phyloP scores from a whole-genome alignment of 1,140 invertebrate genomes.

The Zaprionus gabonicus region DNA sequence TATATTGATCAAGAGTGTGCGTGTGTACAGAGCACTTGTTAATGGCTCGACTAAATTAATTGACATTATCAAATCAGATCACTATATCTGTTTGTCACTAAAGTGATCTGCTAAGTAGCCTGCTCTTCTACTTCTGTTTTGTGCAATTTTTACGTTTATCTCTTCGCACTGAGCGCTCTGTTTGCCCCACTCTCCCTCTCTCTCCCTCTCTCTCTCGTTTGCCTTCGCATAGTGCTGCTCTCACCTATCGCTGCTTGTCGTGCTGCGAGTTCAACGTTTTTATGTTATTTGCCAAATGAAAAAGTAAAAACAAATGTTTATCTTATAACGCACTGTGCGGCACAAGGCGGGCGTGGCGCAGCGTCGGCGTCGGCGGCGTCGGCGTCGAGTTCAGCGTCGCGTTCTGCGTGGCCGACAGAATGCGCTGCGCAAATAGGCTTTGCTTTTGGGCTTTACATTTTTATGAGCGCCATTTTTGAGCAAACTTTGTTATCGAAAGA shows the following conservation, averaged over 20 bases:
- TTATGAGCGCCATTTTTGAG: conserved; percentile 65
- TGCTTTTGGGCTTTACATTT: conserved; percentile 79
- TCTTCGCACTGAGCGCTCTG: neutral
- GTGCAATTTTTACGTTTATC: neutral
- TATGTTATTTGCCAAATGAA: conserved; percentile 79
- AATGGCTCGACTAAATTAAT: neutral
- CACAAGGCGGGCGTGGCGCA: conserved; percentile 1
- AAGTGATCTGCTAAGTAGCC: neutral
- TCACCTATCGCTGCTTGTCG: conserved; percentile 1
- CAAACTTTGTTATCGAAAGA: conserved; percentile 75
- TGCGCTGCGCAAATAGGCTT: conserved; percentile 74
- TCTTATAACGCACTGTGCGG: conserved; percentile 64
- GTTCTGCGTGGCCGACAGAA: conserved; percentile 42
- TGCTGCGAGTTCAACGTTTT: conserved; percentile 71
- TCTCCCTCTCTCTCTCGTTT: neutral
- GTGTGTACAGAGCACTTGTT: too few relatives aligned
- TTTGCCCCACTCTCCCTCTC: neutral
- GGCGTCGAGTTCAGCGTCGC: conserved; percentile 40
- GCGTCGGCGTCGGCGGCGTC: neutral
- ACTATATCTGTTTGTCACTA: neutral
- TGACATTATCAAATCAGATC: neutral
- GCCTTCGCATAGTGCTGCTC: neutral
- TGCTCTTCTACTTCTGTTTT: neutral
- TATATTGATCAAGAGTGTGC: too few relatives aligned
- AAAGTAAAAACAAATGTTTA: conserved; percentile 81